Base-by-base conservation (phyloP, 1,140 invertebrate species). In the Drosophila novamexicana region DNA sequence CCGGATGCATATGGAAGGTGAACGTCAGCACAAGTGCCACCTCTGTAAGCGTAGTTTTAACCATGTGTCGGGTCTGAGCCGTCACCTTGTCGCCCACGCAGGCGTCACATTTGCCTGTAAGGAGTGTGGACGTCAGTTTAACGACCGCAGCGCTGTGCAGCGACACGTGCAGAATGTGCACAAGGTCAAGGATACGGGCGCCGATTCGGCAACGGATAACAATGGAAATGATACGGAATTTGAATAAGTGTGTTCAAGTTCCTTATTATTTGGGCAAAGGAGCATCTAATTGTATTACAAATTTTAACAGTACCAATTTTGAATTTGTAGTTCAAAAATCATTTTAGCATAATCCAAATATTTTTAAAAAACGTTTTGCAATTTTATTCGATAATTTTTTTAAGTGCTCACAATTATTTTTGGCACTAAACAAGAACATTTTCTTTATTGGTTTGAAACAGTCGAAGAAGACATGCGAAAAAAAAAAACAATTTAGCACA, bases 31-130 rank as follows among this genome's bases (percentile, higher is more conserved):
- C 86, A 93, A 94, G 76, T 96, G 96, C 83, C 94, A 94, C 16
- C 78, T 94, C 1, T 96, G 96, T 83, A 93, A 94, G 1, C 95
- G 96, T 7, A 74, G 73, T 18, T 92, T 92, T 47, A 77, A 68
- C 50, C 88, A 92, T 52, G 93, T 94, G 64, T 95, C 95, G 1
- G 95, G 96, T 16, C 93, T 96, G 3, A 95, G 95, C 73, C 94
- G 96, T 16, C 96, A 96, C 92, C 92, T 96, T 76, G 93, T 94
- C n/a, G 94, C 94, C n/a, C 95, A 96, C 82, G 94, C 94, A 0
- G 95, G 95, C 0, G 94, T 95, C 75, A 94, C 94, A 4, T 96
- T 94, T 88, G 93, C 94, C 67, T 96, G 96, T 91, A 93, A 93
- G 7, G 93, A 94, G 67, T 96, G 96, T 79, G 93, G 94, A 36